Conservation (phyloP, 2,888 invertebrate genomes). For the Ectobius pallidus region DNA sequence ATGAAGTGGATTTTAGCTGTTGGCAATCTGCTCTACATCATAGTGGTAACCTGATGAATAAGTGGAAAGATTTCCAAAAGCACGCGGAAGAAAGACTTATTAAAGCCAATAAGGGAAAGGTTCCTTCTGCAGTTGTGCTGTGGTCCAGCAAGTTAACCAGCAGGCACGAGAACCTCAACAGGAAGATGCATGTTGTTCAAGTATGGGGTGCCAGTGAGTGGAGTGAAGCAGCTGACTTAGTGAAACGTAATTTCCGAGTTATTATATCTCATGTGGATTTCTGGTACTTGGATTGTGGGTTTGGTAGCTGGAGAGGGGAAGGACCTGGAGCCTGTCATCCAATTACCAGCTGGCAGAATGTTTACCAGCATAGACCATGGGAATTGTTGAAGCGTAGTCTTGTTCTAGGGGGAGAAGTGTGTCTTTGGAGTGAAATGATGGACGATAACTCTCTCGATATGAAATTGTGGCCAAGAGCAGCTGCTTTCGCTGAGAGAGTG, state of each 20-base stretch:
- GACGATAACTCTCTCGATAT: constrained; percentile 49
- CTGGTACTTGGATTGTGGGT: constrained; percentile 52
- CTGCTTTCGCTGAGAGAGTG: constrained; percentile 51
- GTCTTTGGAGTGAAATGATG: constrained; percentile 54
- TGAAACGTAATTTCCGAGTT: constrained; percentile 49
- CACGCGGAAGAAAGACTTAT: constrained; percentile 66
- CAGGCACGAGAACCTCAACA: constrained; percentile 36
- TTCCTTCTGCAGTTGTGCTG: constrained; percentile 65
- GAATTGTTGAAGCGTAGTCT: constrained; percentile 54
- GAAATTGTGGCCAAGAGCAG: constrained; percentile 51
- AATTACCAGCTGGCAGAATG: constrained; percentile 46
- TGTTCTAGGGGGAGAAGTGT: constrained; percentile 53
- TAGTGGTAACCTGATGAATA: constrained; percentile 52
- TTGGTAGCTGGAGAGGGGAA: constrained; percentile 31
- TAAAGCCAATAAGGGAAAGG: constrained; percentile 64
- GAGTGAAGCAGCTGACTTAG: constrained; percentile 69
- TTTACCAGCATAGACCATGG: constrained; percentile 41
- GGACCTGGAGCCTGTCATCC: constrained; percentile 45
- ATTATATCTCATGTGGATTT: constrained; percentile 52
- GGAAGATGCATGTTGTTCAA: constrained; percentile 66
- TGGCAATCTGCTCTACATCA: constrained; percentile 8
- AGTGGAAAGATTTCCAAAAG: constrained; percentile 80
- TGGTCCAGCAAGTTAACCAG: constrained; percentile 65
- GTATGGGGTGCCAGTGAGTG: constrained; percentile 84
- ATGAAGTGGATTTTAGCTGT: constrained; percentile 45